phyloP scores from a whole-genome alignment of 2,797 vertebrate species.

The Loris lydekkerianus region DNA sequence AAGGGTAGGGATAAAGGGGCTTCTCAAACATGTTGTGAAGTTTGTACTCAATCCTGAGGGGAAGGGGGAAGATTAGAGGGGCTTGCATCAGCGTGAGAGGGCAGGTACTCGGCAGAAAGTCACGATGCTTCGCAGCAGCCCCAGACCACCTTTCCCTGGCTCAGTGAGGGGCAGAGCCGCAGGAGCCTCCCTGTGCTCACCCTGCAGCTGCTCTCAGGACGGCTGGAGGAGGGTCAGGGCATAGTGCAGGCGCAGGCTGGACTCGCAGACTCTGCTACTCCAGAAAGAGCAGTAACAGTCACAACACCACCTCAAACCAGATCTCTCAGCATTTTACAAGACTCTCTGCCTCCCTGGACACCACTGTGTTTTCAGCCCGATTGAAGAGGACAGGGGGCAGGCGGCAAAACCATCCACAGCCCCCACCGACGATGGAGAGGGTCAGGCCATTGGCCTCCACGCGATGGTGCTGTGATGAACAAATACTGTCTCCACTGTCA shows the following conservation, averaged over 20 bases:
- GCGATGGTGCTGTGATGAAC: neutral
- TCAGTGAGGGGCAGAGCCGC: neutral
- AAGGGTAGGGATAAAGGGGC: neutral
- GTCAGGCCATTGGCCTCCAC: neutral
- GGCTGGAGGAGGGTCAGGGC: neutral
- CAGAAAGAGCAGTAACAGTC: neutral
- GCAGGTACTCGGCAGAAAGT: neutral
- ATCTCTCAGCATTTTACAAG: neutral
- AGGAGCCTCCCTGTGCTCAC: accelerated
- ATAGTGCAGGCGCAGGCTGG: accelerated
- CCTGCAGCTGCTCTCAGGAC: neutral
- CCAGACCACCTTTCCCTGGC: neutral
- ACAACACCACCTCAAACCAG: neutral
- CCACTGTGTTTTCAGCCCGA: neutral
- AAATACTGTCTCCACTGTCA: constrained; percentile 42
- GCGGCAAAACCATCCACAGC: neutral
- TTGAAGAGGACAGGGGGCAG: neutral
- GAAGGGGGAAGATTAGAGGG: neutral
- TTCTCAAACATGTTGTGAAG: neutral
- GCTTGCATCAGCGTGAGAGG: neutral
- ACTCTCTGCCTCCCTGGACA: neutral
- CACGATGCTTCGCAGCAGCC: neutral
- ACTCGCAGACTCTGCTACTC: neutral
- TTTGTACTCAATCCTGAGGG: neutral
- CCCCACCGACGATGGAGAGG: too few relatives aligned